These are phyloP conservation scores for Probaryconus sp. DNA, from an alignment of 1,140 invertebrate genomes.

Conservation along the genomic window DNA sequence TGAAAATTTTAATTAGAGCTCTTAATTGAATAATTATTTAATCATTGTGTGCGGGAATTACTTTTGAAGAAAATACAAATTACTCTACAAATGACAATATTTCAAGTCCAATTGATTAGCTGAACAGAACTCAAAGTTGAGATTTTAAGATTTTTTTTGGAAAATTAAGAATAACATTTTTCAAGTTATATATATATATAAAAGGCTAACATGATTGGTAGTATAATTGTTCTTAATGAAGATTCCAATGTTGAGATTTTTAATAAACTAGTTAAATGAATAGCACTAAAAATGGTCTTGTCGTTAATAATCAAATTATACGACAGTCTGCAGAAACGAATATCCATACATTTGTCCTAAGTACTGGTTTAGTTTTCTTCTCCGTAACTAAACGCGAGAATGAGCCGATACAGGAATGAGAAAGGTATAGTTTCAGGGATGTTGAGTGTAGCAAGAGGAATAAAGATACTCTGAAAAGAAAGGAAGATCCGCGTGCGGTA, in stretches of 20 bases:
- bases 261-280: too few relatives aligned
- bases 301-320: conserved; percentile 3
- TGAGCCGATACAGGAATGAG: conserved; percentile 8
- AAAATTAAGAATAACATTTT: too few relatives aligned
- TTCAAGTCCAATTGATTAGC: too few relatives aligned
- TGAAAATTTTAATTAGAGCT: conserved; percentile 13
- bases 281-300: too few relatives aligned
- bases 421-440: background rate
- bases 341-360: conserved; percentile 10
- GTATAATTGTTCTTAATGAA: too few relatives aligned
- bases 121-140: too few relatives aligned
- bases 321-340: background rate
- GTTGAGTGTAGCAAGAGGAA: conserved; percentile 27
- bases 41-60: background rate
- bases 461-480: conserved; percentile 17
- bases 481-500: conserved; percentile 42
- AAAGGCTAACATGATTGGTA: too few relatives aligned
- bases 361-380: conserved; percentile 1
- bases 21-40: conserved; percentile 6
- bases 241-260: too few relatives aligned
- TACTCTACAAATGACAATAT: too few relatives aligned
- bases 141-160: too few relatives aligned
- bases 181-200: too few relatives aligned
- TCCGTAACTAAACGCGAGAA: conserved; percentile 16
- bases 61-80: too few relatives aligned